phyloP scores from a whole-genome alignment of 2,113 vertebrate species.

The Arothron firmamentum region DNA sequence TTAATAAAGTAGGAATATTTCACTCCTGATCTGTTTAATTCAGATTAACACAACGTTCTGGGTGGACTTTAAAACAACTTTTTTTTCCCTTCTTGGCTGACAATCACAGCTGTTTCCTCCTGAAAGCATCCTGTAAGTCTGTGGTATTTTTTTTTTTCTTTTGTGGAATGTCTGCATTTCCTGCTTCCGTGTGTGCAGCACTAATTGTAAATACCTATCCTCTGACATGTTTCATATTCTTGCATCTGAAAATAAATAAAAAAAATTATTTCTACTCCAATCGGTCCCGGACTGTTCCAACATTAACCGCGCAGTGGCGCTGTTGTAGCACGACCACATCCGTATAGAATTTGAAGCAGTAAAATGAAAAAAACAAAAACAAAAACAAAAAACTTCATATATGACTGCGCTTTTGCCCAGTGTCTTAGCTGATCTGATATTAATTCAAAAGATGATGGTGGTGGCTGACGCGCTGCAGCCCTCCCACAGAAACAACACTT shows the following conservation, averaged over 20 bases:
- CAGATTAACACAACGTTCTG: slow-evolving; percentile 10
- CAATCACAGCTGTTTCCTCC: slow-evolving; percentile 57
- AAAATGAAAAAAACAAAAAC: no score
- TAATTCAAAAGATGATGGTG: neutral
- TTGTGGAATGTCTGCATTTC: slow-evolving; percentile 63
- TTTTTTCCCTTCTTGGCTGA: slow-evolving; percentile 54
- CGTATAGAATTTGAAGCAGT: no score
- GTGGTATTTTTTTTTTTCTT: slow-evolving; percentile 16
- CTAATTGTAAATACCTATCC: slow-evolving; percentile 77
- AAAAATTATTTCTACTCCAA: slow-evolving; percentile 19
- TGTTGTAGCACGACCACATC: no score
- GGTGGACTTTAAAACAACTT: slow-evolving; percentile 34
- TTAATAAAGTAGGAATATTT: slow-evolving; percentile 11
- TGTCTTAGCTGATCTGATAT: no score
- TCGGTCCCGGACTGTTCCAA: neutral
- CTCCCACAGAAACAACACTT: slow-evolving; percentile 50
- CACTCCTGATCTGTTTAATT: slow-evolving; percentile 20
- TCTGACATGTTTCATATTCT: slow-evolving; percentile 77
- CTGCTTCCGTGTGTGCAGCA: slow-evolving; percentile 66
- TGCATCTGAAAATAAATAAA: slow-evolving; percentile 73
- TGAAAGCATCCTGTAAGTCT: slow-evolving; percentile 34
- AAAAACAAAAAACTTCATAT: no score
- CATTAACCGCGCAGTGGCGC: no score
- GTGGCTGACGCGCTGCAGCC: slow-evolving; percentile 18
- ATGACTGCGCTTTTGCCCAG: no score